phyloP scores from a whole-genome alignment of 2,797 vertebrate genomes.

The Enteromius fasciolatus region DNA sequence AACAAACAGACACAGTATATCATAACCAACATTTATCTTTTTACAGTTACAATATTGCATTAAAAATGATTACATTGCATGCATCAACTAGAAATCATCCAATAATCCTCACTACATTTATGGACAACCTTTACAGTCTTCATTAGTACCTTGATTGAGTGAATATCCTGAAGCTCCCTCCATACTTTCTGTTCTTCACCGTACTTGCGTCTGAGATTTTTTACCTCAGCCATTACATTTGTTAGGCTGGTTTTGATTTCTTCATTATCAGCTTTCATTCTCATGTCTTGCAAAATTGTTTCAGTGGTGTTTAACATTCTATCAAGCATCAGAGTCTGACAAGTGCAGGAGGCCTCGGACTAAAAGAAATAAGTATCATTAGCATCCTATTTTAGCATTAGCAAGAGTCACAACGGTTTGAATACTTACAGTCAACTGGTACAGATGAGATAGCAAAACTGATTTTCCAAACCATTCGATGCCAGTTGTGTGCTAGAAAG shows the following conservation, averaged over 20 bases:
- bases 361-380: not conserved
- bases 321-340: conserved; percentile 27
- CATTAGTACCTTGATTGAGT: not conserved
- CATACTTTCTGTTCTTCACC: conserved; percentile 14
- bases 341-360: conserved; percentile 41
- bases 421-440: not conserved
- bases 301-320: conserved; percentile 27
- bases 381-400: not conserved
- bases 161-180: not conserved
- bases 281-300: conserved; percentile 37
- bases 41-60: not conserved
- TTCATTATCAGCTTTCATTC: not conserved
- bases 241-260: not conserved
- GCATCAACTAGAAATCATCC: not conserved
- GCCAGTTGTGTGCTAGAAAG: conserved; percentile 25
- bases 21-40: not conserved
- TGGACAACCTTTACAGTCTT: not conserved
- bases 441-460: not conserved
- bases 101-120: not conserved
- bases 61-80: not conserved
- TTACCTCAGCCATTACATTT: conserved; percentile 6
- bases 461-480: conserved; percentile 20
- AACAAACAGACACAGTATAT: not conserved
- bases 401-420: not conserved
- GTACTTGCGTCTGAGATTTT: conserved; percentile 11